phyloP scores from a whole-genome alignment of 1,140 invertebrate species.

The Trichonephila inaurata region DNA sequence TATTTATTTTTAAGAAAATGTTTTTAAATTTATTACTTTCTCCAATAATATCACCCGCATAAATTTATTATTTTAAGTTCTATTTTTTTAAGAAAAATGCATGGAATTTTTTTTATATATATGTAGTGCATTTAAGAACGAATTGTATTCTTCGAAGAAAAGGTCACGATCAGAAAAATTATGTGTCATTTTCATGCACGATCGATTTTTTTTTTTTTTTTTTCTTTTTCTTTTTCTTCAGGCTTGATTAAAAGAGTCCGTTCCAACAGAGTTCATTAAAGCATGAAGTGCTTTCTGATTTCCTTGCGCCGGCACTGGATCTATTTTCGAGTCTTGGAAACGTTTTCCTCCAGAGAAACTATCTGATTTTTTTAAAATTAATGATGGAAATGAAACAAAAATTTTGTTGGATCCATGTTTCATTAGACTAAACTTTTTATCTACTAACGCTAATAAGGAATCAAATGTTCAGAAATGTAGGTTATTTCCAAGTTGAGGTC shows the following conservation, averaged over 20 bases:
- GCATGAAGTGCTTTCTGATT: not conserved
- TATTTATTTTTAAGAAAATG: no score
- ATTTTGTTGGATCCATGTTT: not conserved
- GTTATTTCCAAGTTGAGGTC: no score
- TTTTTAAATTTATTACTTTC: no score
- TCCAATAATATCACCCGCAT: no score
- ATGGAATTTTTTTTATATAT: no score
- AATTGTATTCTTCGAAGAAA: not conserved
- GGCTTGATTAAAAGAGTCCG: not conserved
- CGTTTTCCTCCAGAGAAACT: not conserved
- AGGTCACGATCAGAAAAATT: constrained; percentile 23
- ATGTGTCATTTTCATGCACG: not conserved
- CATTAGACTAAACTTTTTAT: no score
- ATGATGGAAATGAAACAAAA: not conserved
- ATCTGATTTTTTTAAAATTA: not conserved
- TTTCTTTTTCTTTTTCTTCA: not conserved
- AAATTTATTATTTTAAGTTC: no score
- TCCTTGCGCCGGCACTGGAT: not conserved
- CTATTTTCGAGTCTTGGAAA: not conserved
- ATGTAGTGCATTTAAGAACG: no score
- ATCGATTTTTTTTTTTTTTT: not conserved
- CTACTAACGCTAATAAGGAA: no score
- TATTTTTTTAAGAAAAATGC: no score
- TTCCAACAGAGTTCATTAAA: not conserved
- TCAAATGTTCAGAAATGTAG: no score